Base-by-base conservation (phyloP, 1,140 invertebrate species). In the Pissodes strobi region DNA sequence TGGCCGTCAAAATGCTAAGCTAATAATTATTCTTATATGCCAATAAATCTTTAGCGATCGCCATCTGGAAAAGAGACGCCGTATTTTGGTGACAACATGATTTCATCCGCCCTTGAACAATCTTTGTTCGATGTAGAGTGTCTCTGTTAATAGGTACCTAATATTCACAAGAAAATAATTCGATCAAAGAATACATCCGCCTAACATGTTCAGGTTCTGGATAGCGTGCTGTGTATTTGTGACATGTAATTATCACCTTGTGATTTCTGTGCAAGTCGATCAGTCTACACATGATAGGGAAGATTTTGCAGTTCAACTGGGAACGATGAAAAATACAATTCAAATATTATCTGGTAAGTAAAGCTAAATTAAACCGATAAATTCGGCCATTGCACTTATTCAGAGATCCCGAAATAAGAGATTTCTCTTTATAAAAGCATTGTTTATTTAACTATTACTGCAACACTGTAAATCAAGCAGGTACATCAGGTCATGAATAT, bases 271-370 rank as follows among this genome's bases (percentile, higher is more conserved):
- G 1, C 18, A 18, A 23, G 38, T 1, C 9, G 8, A 2, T 17
- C 13, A 2, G 34, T 10, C 4, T 56, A 23, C 18, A 2, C 34
- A 18, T 19, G 43, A 49, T 2, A 56, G 19, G 1, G 25, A 49
- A 5, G 58, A 51, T 23, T n/a, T 60, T 4, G 19, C 12, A 8
- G 27, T n/a, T 37, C 41, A 63, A 46, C 5, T 63, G 2, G 34
- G 21, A n/a, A 59, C 58, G 9, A 58, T 71, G 5, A 71, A 64
- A 21, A 58, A 67, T 17, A 56, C 68, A 27, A 57, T 67, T 6
- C 67, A 71, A 49, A 45, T 66, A 17, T 49, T 69, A 13, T 64
- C 66, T 46, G 67, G 67, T 71, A 60, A n/a, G n/a, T n/a, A n/a
- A n/a, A n/a, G n/a, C n/a, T n/a, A n/a, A n/a, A n/a, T n/a, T n/a